A percentile compares a stretch with the other conserved stretches of the same genome.
These are phyloP conservation scores for Nasonia oneida DNA, from an alignment of 2,888 invertebrate genomes.

Conservation along the genomic window DNA sequence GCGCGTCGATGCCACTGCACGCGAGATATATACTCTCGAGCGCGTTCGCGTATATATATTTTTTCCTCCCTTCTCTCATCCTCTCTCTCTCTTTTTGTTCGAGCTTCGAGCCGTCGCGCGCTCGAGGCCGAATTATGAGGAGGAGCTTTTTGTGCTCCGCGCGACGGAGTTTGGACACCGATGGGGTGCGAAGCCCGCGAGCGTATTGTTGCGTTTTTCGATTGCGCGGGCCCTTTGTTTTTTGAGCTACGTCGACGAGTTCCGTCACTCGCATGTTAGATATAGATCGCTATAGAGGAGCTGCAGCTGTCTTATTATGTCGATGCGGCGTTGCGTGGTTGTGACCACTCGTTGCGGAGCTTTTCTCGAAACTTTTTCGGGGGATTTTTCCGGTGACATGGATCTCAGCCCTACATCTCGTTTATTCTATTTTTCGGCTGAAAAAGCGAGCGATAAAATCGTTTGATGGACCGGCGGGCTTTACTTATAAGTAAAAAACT, in stretches of 20 bases:
- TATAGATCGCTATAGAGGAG: too few species aligned
- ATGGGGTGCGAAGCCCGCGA: not conserved
- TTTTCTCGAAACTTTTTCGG: not conserved
- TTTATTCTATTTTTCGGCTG: not conserved
- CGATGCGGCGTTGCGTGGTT: too few species aligned
- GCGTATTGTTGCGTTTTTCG: not conserved
- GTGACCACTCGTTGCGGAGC: too few species aligned
- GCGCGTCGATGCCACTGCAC: constrained; percentile 19
- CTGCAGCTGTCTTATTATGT: too few species aligned
- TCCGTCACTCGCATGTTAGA: not conserved
- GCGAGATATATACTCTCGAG: not conserved
- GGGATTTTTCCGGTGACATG: not conserved
- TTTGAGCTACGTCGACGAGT: not conserved
- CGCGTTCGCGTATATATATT: not conserved
- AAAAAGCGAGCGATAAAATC: constrained; percentile 5
- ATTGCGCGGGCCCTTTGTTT: not conserved
- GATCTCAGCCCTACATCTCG: not conserved
- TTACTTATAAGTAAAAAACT: not conserved
- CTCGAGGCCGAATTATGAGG: constrained; percentile 16
- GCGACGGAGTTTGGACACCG: not conserved
- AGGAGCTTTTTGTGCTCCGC: not conserved
- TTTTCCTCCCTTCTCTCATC: not conserved
- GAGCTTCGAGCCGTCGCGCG: not conserved
- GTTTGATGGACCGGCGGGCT: not conserved
- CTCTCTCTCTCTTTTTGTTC: not conserved